Evolutionary conservation across 2,797 vertebrate genomes (phyloP).

Genomic region (Syngnathus acus): DNA sequence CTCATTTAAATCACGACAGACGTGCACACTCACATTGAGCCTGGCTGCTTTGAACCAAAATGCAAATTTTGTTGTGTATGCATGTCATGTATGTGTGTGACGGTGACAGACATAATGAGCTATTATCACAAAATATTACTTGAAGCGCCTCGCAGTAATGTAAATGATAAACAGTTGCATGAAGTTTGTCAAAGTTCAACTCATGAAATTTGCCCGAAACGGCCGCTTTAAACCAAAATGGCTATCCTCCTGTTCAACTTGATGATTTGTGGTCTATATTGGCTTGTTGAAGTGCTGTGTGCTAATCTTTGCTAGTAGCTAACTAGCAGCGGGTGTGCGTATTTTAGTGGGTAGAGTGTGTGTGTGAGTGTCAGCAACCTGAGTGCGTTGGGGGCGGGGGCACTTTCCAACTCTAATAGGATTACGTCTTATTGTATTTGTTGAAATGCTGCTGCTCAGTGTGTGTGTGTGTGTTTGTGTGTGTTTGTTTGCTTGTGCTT

Average conservation of each 20-base stretch:
- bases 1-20: conserved; percentile 35
- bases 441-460: conserved; percentile 26
- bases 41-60: conserved; percentile 18
- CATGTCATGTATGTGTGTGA: neutral
- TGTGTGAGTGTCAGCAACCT: conserved; percentile 6
- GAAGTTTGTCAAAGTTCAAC: neutral
- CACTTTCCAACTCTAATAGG: conserved; percentile 44
- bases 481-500: neutral
- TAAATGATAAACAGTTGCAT: neutral
- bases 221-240: neutral
- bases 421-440: conserved; percentile 51
- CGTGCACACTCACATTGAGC: conserved; percentile 10
- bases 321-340: neutral
- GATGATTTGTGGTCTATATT: neutral
- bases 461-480: neutral
- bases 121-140: neutral
- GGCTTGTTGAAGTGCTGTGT: neutral
- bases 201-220: neutral
- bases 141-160: neutral
- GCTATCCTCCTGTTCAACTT: neutral
- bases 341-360: conserved; percentile 6
- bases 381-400: neutral
- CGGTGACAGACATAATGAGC: neutral
- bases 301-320: neutral
- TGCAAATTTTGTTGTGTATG: neutral